phyloP scores from a whole-genome alignment of 2,797 vertebrate species.

The Platalea minor region DNA sequence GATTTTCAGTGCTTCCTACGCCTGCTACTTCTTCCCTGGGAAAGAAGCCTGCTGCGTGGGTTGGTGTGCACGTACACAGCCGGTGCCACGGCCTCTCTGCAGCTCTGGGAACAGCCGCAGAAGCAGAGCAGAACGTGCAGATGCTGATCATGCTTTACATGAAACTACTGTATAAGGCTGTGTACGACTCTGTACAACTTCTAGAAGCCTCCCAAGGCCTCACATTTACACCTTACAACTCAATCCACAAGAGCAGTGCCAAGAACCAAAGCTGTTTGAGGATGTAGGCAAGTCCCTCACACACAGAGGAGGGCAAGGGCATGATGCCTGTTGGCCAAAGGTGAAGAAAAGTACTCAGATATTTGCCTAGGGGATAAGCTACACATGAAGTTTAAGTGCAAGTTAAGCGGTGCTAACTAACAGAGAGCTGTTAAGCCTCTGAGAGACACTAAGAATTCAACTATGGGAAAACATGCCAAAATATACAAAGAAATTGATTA shows the following conservation, averaged over 20 bases:
- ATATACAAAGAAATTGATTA: neutral
- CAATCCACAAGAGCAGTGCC: neutral
- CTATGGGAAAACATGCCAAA: neutral
- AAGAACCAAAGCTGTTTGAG: neutral
- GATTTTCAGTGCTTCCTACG: neutral
- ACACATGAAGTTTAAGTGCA: neutral
- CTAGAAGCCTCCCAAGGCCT: neutral
- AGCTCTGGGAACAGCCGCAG: neutral
- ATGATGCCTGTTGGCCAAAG: neutral
- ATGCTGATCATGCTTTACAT: neutral
- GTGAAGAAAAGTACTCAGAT: neutral
- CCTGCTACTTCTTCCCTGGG: neutral
- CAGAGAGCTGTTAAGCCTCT: neutral
- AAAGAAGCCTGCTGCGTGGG: rapidly evolving
- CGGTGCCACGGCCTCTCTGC: neutral
- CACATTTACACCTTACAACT: neutral
- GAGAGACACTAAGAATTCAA: neutral
- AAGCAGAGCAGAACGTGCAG: neutral
- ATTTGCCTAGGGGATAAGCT: neutral
- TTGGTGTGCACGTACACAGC: neutral
- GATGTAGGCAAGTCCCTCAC: neutral
- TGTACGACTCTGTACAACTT: neutral
- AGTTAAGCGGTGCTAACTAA: neutral
- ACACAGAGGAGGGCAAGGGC: neutral
- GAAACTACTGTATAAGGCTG: neutral